phyloP scores from a whole-genome alignment of 2,888 invertebrate genomes.

The Mimachlamys varia region DNA sequence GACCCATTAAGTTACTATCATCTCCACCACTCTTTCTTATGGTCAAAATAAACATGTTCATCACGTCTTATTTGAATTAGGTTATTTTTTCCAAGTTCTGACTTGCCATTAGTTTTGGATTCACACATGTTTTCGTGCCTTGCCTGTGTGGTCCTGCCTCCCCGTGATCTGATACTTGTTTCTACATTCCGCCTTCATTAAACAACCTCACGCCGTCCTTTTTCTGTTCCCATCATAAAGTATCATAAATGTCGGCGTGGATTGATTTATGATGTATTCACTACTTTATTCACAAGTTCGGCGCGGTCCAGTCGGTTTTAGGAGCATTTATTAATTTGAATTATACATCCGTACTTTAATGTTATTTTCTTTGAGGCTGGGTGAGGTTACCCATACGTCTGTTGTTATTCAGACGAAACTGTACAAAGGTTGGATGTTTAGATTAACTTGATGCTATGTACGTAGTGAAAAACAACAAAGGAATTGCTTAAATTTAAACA shows the following conservation, averaged over 20 bases:
- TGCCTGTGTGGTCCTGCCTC: slow-evolving; percentile 8
- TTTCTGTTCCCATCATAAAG: slow-evolving; percentile 34
- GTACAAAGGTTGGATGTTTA: not conserved
- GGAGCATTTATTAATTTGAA: slow-evolving; percentile 28
- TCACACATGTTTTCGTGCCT: slow-evolving; percentile 1
- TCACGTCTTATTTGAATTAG: slow-evolving; percentile 11
- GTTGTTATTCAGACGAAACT: not conserved
- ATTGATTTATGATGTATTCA: not conserved
- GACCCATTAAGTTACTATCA: not conserved
- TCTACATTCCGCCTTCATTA: slow-evolving; percentile 31
- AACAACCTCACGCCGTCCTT: slow-evolving; percentile 13
- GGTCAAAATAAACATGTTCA: slow-evolving; percentile 8
- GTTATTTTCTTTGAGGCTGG: slow-evolving; percentile 16
- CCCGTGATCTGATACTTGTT: slow-evolving; percentile 2
- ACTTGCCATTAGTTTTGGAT: slow-evolving; percentile 11
- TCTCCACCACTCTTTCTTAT: not conserved
- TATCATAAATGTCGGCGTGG: not conserved
- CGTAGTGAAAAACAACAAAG: not conserved
- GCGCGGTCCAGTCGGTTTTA: slow-evolving; percentile 33
- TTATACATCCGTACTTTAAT: slow-evolving; percentile 21
- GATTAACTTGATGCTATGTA: slow-evolving; percentile 14
- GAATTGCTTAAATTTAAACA: not conserved
- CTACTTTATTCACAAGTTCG: slow-evolving; percentile 23
- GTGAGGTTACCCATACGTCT: slow-evolving; percentile 14
- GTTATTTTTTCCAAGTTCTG: not conserved